Evolutionary conservation across 2,797 vertebrate species (phyloP).

Genomic region (Vireo griseus): DNA sequence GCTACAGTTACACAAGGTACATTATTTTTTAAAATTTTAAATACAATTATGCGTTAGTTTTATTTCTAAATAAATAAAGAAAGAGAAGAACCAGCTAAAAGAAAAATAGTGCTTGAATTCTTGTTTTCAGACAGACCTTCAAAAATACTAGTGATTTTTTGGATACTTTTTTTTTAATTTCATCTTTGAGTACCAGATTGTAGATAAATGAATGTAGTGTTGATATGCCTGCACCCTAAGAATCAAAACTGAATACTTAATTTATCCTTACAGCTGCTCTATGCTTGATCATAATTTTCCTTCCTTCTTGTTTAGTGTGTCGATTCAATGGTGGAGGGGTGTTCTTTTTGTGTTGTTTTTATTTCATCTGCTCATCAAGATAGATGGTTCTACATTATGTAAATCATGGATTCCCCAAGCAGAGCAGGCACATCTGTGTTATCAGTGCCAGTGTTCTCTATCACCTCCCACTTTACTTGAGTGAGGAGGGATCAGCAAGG

Average conservation of each 20-base stretch:
- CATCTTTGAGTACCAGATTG: neutral
- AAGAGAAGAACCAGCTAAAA: neutral
- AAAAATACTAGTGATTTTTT: neutral
- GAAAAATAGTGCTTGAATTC: neutral
- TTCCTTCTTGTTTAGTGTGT: neutral
- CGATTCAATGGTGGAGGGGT: neutral
- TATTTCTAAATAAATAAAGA: neutral
- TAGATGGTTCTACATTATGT: neutral
- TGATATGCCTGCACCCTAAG: neutral
- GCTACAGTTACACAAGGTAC: neutral
- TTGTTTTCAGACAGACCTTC: neutral
- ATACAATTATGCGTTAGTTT: neutral
- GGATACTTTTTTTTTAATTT: neutral
- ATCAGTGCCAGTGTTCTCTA: neutral
- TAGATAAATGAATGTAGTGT: neutral
- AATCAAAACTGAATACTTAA: neutral
- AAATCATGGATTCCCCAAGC: neutral
- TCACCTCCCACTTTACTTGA: neutral
- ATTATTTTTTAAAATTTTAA: neutral
- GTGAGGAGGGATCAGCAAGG: neutral
- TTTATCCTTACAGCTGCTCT: neutral
- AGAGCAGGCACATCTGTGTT: neutral
- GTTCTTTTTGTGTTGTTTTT: neutral
- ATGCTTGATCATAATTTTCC: neutral
- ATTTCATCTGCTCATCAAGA: neutral